phyloP scores from a whole-genome alignment of 2,888 invertebrate genomes.

The Beris morrisii region DNA sequence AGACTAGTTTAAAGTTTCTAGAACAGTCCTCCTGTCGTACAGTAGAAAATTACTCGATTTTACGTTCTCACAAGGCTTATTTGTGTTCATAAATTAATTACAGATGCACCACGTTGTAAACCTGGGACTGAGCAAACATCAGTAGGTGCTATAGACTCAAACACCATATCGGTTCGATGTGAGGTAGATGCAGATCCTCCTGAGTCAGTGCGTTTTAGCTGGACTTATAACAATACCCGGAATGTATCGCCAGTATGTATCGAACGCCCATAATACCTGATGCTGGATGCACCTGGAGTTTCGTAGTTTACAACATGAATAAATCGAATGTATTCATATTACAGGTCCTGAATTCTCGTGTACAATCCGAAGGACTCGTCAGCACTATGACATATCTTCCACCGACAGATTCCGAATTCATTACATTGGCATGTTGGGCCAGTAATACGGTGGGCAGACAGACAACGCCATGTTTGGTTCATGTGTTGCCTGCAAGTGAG shows the following conservation, averaged over 20 bases:
- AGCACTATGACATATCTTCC: constrained; percentile 65
- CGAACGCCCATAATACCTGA: not conserved
- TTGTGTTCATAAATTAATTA: constrained; percentile 2
- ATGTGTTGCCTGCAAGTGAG: constrained; percentile 77
- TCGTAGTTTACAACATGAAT: no score
- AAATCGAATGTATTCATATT: constrained; percentile 4
- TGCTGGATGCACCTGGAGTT: no score
- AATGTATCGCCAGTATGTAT: constrained; percentile 72
- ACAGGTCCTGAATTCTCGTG: constrained; percentile 59
- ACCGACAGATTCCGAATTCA: constrained; percentile 66
- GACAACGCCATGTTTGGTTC: constrained; percentile 77
- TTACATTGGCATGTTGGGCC: constrained; percentile 86
- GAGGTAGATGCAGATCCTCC: constrained; percentile 80
- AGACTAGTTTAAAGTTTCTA: no score
- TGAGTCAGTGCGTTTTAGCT: constrained; percentile 72
- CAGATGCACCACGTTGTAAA: constrained; percentile 78
- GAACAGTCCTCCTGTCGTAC: no score
- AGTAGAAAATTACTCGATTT: no score
- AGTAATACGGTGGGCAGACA: constrained; percentile 82
- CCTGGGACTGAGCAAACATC: constrained; percentile 71
- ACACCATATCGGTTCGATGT: constrained; percentile 74
- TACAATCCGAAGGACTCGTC: constrained; percentile 59
- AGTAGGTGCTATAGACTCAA: constrained; percentile 72
- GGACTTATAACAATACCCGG: constrained; percentile 81
- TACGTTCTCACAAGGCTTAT: not conserved